Evolutionary conservation across 1,140 invertebrate species (phyloP).

Genomic region (Drosophila murphyi): DNA sequence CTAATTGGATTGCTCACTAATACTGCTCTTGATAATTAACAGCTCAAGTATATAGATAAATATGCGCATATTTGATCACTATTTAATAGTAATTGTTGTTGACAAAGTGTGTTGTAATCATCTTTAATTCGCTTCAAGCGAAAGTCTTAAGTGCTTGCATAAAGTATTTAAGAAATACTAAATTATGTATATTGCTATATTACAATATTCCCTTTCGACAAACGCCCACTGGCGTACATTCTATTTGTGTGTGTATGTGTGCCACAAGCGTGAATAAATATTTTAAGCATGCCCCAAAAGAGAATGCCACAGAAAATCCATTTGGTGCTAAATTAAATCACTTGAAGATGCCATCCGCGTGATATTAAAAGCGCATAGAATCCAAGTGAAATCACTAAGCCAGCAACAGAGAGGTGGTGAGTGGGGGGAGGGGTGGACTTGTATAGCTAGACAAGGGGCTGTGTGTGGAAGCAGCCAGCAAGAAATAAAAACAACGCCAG

Average conservation of each 20-base stretch:
- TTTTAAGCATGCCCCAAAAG: constrained; percentile 43
- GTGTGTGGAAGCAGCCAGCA: constrained; percentile 12
- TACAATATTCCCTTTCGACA: not conserved
- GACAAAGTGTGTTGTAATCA: constrained; percentile 17
- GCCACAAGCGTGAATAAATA: constrained; percentile 14
- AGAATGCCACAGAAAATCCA: constrained; percentile 55
- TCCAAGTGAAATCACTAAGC: constrained; percentile 62
- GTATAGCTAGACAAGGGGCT: no score
- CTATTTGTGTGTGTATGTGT: not conserved
- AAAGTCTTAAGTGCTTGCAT: constrained; percentile 23
- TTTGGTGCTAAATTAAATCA: constrained; percentile 81
- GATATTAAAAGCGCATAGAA: constrained; percentile 79
- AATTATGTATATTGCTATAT: constrained; percentile 26
- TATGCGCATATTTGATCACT: not conserved
- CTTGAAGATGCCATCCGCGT: constrained; percentile 72
- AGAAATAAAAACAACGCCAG: constrained; percentile 31
- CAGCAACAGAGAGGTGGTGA: not conserved
- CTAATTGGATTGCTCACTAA: not conserved
- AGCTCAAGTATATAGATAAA: not conserved
- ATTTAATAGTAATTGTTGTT: constrained; percentile 3
- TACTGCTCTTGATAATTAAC: not conserved
- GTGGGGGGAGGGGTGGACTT: not conserved
- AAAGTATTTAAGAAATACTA: constrained; percentile 32
- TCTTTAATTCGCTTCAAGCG: not conserved
- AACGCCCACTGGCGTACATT: no score